phyloP scores from a whole-genome alignment of 2,888 invertebrate genomes.

The Sphecodes monilicornis region DNA sequence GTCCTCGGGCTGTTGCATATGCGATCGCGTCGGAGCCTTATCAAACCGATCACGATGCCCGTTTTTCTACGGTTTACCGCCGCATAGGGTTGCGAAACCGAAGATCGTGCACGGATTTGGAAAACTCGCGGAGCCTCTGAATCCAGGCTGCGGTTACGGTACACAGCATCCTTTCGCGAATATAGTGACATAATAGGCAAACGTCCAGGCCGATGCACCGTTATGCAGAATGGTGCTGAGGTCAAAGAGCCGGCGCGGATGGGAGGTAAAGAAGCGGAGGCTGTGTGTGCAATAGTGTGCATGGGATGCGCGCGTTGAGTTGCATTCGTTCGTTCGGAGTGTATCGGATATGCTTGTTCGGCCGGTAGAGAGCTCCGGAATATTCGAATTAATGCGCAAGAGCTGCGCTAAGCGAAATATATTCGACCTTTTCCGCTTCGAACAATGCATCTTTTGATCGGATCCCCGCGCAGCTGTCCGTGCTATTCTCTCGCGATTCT shows the following conservation, averaged over 20 bases:
- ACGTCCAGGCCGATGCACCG: constrained; percentile 80
- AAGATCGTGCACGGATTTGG: constrained; percentile 33
- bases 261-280: constrained; percentile 62
- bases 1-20: not conserved
- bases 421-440: not conserved
- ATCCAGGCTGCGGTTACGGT: constrained; percentile 56
- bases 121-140: constrained; percentile 26
- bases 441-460: not conserved
- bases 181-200: constrained; percentile 78
- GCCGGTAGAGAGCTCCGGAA: constrained; percentile 57
- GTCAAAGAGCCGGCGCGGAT: constrained; percentile 72
- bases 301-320: constrained; percentile 58
- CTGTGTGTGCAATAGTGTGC: constrained; percentile 54
- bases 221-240: constrained; percentile 79
- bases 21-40: constrained; percentile 15
- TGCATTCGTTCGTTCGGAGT: not conserved
- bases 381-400: constrained; percentile 54
- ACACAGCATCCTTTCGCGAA: constrained; percentile 64
- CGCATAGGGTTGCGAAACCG: not conserved
- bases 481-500: not conserved
- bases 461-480: not conserved
- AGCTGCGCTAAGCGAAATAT: not conserved
- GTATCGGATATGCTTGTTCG: constrained; percentile 64
- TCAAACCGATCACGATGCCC: constrained; percentile 12
- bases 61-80: not conserved